Conservation (phyloP, 1,140 invertebrate species). For the Whitmania pigra region DNA sequence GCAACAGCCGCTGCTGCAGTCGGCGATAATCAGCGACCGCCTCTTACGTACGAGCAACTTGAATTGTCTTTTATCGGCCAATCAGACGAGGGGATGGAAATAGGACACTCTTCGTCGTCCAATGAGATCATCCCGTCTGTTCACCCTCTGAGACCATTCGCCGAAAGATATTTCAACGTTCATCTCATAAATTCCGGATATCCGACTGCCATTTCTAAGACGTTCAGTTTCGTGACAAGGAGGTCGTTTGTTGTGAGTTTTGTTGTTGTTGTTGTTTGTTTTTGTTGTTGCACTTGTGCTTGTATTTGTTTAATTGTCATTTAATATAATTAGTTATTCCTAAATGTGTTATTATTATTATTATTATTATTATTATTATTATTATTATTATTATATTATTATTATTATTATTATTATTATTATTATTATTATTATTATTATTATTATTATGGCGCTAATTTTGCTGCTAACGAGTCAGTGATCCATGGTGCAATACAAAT, state of each 20-base stretch:
- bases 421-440: not conserved
- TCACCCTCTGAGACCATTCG: constrained; percentile 80
- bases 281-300: too few species aligned
- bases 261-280: too few species aligned
- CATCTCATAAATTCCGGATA: constrained; percentile 65
- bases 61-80: constrained; percentile 8
- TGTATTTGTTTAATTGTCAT: not conserved
- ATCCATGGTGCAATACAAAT: not conserved
- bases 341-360: too few species aligned
- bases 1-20: too few species aligned
- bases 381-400: constrained; percentile 3
- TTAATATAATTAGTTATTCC: too few species aligned
- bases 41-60: constrained; percentile 17
- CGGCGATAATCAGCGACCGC: not conserved
- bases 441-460: too few species aligned
- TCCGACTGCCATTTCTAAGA: constrained; percentile 68
- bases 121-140: constrained; percentile 33
- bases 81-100: constrained; percentile 2
- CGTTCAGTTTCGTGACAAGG: constrained; percentile 49
- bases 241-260: constrained; percentile 22
- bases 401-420: not conserved
- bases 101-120: not conserved
- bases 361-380: constrained; percentile 1
- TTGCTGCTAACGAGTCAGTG: too few species aligned
- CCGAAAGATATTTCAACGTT: constrained; percentile 76